phyloP scores from a whole-genome alignment of 2,888 invertebrate genomes.

The Choristoneura rosaceana region DNA sequence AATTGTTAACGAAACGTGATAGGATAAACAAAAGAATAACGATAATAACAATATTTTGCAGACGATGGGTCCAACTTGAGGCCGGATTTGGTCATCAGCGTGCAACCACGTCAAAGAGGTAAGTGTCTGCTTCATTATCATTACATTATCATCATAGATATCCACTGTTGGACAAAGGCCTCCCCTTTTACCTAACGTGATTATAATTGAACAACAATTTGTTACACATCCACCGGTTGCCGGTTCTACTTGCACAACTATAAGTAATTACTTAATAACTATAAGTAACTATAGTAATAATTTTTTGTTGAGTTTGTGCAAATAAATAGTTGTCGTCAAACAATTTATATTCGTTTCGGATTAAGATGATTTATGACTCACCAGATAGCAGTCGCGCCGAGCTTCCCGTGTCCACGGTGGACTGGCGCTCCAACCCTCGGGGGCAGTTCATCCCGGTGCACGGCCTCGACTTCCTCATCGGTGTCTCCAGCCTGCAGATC shows the following conservation, averaged over 20 bases:
- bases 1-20: background rate
- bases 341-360: no score
- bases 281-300: no score
- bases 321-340: no score
- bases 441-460: conserved; percentile 87
- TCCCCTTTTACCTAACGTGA: no score
- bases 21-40: conserved; percentile 6
- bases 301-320: no score
- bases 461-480: conserved; percentile 90
- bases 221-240: no score
- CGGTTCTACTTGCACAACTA: no score
- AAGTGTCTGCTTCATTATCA: conserved; percentile 41
- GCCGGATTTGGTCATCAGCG: conserved; percentile 73
- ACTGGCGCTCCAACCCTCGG: conserved; percentile 85
- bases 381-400: conserved; percentile 73
- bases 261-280: no score
- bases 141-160: no score
- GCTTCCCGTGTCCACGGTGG: conserved; percentile 85
- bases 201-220: no score
- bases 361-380: background rate
- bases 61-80: conserved; percentile 63
- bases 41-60: conserved; percentile 48
- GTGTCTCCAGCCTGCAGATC: conserved; percentile 88
- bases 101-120: conserved; percentile 70
- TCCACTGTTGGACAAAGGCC: no score